Evolutionary conservation across 2,113 vertebrate species (phyloP).

Genomic region (Pelobates fuscus): DNA sequence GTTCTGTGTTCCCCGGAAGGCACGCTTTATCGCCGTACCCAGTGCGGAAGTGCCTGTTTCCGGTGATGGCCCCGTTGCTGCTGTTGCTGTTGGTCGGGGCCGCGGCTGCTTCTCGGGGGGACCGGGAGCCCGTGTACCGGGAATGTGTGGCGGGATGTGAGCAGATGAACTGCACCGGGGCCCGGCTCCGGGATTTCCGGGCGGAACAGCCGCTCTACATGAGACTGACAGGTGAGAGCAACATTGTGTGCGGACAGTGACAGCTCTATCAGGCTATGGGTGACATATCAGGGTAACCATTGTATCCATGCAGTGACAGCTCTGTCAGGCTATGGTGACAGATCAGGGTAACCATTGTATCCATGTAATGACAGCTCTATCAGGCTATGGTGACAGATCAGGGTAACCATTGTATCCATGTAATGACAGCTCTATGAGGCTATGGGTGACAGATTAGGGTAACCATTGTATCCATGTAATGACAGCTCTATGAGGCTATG

Average conservation of each 20-base stretch:
- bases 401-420: too few relatives aligned
- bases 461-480: too few relatives aligned
- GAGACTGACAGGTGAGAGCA: constrained; percentile 75
- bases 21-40: constrained; percentile 55
- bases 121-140: constrained; percentile 91
- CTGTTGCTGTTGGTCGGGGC: constrained; percentile 61
- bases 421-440: too few relatives aligned
- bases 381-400: too few relatives aligned
- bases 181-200: constrained; percentile 80
- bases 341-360: too few relatives aligned
- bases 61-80: constrained; percentile 58
- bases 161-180: constrained; percentile 87
- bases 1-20: neutral
- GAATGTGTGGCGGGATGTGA: constrained; percentile 87
- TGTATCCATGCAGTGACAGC: too few relatives aligned
- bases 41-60: constrained; percentile 55
- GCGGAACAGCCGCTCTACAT: constrained; percentile 91
- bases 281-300: too few relatives aligned
- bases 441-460: too few relatives aligned
- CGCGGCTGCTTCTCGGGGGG: constrained; percentile 79
- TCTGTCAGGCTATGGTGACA: too few relatives aligned
- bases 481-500: too few relatives aligned
- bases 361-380: too few relatives aligned
- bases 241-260: neutral
- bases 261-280: too few relatives aligned